These are phyloP conservation scores for Caenorhabditis sp. DNA, from an alignment of 2,888 invertebrate genomes.

Conservation along the genomic window DNA sequence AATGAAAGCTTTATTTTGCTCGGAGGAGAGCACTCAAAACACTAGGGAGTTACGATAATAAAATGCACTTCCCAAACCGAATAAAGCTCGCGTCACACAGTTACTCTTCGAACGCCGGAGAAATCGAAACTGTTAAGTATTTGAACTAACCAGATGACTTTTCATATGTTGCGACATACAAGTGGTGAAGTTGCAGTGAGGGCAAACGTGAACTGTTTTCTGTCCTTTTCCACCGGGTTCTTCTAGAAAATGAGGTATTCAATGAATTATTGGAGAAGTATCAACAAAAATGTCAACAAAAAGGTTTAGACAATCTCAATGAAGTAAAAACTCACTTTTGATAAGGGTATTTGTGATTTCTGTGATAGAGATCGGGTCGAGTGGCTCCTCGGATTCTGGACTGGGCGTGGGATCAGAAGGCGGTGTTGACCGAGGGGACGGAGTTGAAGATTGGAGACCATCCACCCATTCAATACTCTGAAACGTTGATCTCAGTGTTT, in stretches of 20 bases:
- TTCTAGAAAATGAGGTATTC: too few species aligned
- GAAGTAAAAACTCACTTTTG: slow-evolving; percentile 37
- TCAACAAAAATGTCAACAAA: too few species aligned
- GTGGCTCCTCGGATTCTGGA: slow-evolving; percentile 47
- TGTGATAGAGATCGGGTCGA: slow-evolving; percentile 34
- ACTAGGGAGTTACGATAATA: slow-evolving; percentile 33
- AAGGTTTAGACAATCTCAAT: too few species aligned
- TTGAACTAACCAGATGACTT: slow-evolving; percentile 79
- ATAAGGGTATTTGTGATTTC: slow-evolving; percentile 51
- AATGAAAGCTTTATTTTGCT: slow-evolving; percentile 4
- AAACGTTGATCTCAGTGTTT: slow-evolving; percentile 59
- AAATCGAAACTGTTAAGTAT: slow-evolving; percentile 16
- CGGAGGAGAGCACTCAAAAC: slow-evolving; percentile 7
- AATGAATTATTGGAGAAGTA: too few species aligned
- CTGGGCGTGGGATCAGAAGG: slow-evolving; percentile 63
- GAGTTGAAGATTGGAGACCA: slow-evolving; percentile 63
- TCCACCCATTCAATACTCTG: slow-evolving; percentile 70
- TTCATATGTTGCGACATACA: slow-evolving; percentile 83
- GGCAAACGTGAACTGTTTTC: slow-evolving; percentile 78
- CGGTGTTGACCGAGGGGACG: slow-evolving; percentile 64
- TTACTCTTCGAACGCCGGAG: too few species aligned
- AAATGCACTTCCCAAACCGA: slow-evolving; percentile 25
- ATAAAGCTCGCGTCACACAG: slow-evolving; percentile 30
- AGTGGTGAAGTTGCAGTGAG: slow-evolving; percentile 82
- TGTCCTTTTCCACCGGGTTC: slow-evolving; percentile 52